Percentiles rank a stretch among this genome's conserved stretches.
Evolutionary conservation across 1,140 invertebrate species (phyloP).

Genomic region (Protaetia brevitarsis): DNA sequence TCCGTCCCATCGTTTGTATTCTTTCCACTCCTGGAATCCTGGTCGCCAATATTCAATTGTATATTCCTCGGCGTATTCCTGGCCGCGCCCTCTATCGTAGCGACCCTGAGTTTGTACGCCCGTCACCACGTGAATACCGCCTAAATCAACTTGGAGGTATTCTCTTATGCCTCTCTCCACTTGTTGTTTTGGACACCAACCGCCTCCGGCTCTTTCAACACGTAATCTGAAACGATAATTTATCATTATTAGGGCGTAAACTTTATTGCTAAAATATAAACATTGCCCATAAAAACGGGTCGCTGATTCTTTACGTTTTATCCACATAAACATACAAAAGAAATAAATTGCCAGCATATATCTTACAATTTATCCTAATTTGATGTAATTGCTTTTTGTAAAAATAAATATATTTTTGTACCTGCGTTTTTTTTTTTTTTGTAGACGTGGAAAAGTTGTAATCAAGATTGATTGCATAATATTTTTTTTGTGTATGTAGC

Average conservation of each 20-base stretch:
- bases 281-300: neutral
- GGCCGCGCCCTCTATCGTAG: constrained; percentile 72
- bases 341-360: neutral
- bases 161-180: constrained; percentile 67
- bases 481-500: neutral
- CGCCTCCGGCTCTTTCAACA: constrained; percentile 71
- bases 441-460: neutral
- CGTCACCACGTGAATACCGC: constrained; percentile 62
- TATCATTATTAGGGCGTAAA: constrained; percentile 15
- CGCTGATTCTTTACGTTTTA: neutral
- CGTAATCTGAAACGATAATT: constrained; percentile 60
- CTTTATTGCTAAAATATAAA: constrained; percentile 16
- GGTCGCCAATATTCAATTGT: constrained; percentile 72
- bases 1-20: constrained; percentile 62
- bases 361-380: constrained; percentile 15
- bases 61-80: constrained; percentile 74
- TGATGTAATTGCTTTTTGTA: constrained; percentile 11
- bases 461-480: neutral
- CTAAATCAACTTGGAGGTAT: constrained; percentile 76
- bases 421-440: neutral
- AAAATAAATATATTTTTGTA: constrained; percentile 5
- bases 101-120: constrained; percentile 76
- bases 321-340: neutral
- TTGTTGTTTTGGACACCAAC: constrained; percentile 76
- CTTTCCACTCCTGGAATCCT: constrained; percentile 60